Base-by-base conservation (phyloP, 1,140 invertebrate species). In the Cephus cinctus region DNA sequence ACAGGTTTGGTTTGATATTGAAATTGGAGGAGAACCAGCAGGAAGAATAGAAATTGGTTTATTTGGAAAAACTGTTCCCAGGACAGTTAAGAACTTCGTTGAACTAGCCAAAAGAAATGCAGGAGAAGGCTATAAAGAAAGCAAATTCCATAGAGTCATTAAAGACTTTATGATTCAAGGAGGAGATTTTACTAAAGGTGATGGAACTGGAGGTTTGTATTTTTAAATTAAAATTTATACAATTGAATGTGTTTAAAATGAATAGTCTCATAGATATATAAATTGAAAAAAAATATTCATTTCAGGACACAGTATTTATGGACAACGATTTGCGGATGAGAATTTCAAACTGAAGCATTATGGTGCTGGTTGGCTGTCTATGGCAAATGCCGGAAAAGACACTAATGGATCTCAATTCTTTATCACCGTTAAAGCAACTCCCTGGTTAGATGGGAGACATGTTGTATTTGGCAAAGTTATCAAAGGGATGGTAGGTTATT, bases 341-440 rank as follows among this genome's bases (percentile, higher is more conserved):
- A 98, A 98, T 78, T 98, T 98, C 80, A 96, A 97, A 76, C 81
- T 98, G 61, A 95, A 93, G 65, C 97, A 99, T 69, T 96, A 94
- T 72, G 95, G 94, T 41, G 85, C 94, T 67, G 96, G 96, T 43
- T 97, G 93, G 92, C 71, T 97, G 40, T 95, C 92, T 0, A 98
- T 98, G 94, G 94, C 94, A 41, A 97, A 98, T 76, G 90, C 93
- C 71, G 92, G 90, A 43, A 92, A 93, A 75, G 92, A 98, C 71
- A 98, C 96, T 23, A 99, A 98, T 78, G 96, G 96, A 18, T 97
- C 94, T 16, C 96, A 99, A 68, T 99, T 99, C 78, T 99, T 98
- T 68, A 96, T 98, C 65, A 96, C 94, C 12, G 87, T 86, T 2
- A 90, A 90, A 54, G 82, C 88, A 63, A 98, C 96, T 9, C 78